Evolutionary conservation across 2,113 vertebrate genomes (phyloP), one percentile per base, ranked within the genome.

Genomic region (Bambusicola thoracicus): DNA sequence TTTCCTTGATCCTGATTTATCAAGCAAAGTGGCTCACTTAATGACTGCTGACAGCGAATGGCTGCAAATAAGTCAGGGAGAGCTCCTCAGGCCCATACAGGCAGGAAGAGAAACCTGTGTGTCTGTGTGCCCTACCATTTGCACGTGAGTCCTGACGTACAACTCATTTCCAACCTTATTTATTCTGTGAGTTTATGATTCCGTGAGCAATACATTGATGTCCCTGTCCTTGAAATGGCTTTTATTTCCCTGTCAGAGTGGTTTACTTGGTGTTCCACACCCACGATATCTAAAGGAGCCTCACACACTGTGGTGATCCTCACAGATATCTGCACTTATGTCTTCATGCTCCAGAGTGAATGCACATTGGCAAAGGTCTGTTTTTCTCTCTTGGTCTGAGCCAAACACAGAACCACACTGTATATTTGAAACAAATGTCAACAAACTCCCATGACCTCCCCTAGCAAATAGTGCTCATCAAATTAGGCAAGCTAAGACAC

Each of bases 241-340:
- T 66, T 62, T 73, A 4, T 34, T 61, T 16, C 55, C 19, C 17
- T 53, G 7, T 25, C 74, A 44, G 63, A 51, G 32, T 41, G 68
- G 30, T 19, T 58, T 13, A 63, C 62, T 14, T 63, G 29, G 13
- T 74, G 58, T 49, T 20, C 32, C 36, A 68, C 34, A 43, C 40
- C 40, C 46, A 25, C 15, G 30, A 56, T 43, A 77, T 25, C 58
- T 66, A 61, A 38, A 1, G 2, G 44, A 90, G 21, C 10, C 32
- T 73, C 78, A 22, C 0, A 2, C 8, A 63, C 29, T 0, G 1
- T 4, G 16, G 19, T 32, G n/a, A 68, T n/a, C 30, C n/a, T 25
- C 66, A 34, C 25, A 15, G 30, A 10, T 59, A 63, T 21, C 25
- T 38, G 17, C 55, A 38, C 25, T 18, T 25, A 15, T 48, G 10